Conservation (phyloP, 2,888 invertebrate species). For the Acanthosoma haemorrhoidale region DNA sequence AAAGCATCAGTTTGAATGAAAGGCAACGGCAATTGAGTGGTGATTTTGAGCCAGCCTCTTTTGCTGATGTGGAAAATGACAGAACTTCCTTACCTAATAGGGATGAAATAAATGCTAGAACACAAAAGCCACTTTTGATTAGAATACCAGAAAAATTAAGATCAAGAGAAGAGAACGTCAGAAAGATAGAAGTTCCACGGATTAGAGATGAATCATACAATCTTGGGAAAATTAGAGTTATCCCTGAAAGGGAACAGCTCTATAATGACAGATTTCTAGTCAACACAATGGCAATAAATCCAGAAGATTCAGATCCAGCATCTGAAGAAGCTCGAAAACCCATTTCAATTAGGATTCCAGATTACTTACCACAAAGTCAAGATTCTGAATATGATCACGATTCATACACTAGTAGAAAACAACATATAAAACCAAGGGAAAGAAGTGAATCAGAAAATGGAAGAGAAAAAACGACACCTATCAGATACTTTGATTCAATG, state of each 20-base stretch:
- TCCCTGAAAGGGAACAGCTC: background rate
- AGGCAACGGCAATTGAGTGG: background rate
- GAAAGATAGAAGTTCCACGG: background rate
- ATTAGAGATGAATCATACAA: background rate
- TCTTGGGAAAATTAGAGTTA: background rate
- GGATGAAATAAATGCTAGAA: background rate
- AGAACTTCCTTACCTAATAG: no score
- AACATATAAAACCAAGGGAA: background rate
- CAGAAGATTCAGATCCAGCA: background rate
- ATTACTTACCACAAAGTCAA: background rate
- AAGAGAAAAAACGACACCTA: background rate
- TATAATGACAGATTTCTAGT: background rate
- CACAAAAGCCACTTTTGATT: conserved; percentile 16
- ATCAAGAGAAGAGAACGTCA: background rate
- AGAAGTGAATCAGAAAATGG: background rate
- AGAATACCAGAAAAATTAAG: conserved; percentile 14
- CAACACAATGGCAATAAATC: background rate
- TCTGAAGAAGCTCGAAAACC: conserved; percentile 23
- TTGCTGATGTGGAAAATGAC: no score
- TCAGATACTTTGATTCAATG: background rate
- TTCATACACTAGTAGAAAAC: background rate
- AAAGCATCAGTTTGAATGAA: background rate
- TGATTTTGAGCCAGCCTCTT: no score
- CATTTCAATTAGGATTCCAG: conserved; percentile 17
- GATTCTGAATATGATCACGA: background rate